phyloP scores from a whole-genome alignment of 2,797 vertebrate species.

The Catharus ustulatus region DNA sequence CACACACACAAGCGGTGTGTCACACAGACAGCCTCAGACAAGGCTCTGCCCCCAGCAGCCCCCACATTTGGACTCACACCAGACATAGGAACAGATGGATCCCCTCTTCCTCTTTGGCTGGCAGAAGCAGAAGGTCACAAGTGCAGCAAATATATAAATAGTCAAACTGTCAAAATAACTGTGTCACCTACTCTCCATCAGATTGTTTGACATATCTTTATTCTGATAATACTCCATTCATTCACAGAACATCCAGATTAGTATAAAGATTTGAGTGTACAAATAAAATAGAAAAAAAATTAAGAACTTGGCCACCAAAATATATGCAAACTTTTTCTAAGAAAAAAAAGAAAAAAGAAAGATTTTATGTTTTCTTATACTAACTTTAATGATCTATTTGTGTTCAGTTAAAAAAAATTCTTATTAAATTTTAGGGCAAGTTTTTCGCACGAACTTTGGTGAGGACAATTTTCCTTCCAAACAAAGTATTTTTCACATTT shows the following conservation, averaged over 20 bases:
- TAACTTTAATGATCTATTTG: background rate
- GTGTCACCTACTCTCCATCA: background rate
- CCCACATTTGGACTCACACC: background rate
- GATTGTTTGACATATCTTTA: background rate
- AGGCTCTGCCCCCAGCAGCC: rapidly evolving
- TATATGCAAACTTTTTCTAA: rapidly evolving
- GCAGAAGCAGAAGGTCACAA: background rate
- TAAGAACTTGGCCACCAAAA: rapidly evolving
- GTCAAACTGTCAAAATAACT: background rate
- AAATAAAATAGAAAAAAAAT: background rate
- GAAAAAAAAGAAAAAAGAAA: background rate
- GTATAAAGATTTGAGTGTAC: background rate
- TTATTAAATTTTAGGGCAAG: background rate
- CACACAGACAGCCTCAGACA: background rate
- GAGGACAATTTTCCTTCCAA: background rate
- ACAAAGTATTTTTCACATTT: background rate
- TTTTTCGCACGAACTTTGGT: background rate
- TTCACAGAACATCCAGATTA: background rate
- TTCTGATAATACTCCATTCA: background rate
- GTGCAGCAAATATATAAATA: background rate
- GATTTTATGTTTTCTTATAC: background rate
- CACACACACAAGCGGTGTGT: no score
- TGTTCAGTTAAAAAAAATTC: background rate
- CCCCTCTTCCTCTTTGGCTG: rapidly evolving
- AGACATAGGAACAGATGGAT: background rate